Conservation (phyloP, 37 sponge, comb jelly and placozoan genomes). For the Spongilla lacustris region DNA sequence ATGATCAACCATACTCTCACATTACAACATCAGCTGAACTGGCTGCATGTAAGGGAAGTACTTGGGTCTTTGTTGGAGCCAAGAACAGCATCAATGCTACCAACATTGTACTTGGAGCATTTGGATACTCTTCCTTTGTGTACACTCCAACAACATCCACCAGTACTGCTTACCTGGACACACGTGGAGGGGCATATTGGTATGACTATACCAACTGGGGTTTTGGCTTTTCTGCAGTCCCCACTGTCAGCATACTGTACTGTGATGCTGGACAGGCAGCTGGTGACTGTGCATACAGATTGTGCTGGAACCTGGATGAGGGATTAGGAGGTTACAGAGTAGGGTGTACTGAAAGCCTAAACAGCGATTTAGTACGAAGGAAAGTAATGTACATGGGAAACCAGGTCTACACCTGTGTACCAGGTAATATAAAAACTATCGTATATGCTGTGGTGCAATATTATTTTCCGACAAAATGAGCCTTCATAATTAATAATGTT, state of each 20-base stretch:
- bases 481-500: too few species aligned
- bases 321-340: neutral
- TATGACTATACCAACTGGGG: neutral
- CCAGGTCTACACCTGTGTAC: neutral
- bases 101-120: neutral
- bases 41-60: neutral
- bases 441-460: too few species aligned
- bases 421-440: neutral
- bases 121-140: neutral
- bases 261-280: neutral
- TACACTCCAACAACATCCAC: neutral
- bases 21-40: neutral
- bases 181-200: neutral
- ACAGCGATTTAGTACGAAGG: neutral
- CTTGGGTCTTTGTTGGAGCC: neutral
- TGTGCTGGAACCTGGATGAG: neutral
- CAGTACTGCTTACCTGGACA: neutral
- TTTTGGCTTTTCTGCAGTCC: neutral
- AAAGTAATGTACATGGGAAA: neutral
- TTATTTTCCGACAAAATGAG: too few species aligned
- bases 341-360: neutral
- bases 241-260: neutral
- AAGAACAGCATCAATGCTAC: neutral
- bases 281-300: neutral
- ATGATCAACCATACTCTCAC: neutral